Conservation (phyloP, 2,113 vertebrate species). For the Aegithalos caudatus region DNA sequence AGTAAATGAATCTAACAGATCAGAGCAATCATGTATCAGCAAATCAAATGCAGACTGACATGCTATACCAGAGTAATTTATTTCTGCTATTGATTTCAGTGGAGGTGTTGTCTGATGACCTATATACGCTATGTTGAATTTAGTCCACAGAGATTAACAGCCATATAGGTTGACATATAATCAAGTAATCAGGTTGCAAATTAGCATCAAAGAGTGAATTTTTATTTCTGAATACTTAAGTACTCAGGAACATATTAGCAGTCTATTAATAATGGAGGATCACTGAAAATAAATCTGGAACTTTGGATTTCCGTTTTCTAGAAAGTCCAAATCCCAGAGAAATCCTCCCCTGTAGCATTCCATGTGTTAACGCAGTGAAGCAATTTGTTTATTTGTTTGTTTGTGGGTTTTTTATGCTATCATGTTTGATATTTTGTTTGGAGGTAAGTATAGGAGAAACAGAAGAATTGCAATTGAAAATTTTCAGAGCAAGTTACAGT, state of each 20-base stretch:
- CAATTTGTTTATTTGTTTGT: background rate
- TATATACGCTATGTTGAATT: background rate
- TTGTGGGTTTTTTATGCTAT: background rate
- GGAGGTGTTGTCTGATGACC: conserved; percentile 3
- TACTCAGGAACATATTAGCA: background rate
- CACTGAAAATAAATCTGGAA: background rate
- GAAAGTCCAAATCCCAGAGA: background rate
- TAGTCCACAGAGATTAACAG: background rate
- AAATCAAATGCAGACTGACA: conserved; percentile 39
- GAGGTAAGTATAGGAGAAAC: background rate
- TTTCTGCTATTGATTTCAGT: conserved; percentile 37
- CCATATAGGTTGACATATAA: background rate
- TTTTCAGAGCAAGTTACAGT: background rate
- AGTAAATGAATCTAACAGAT: conserved; percentile 35
- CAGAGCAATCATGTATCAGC: conserved; percentile 19
- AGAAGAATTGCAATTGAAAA: background rate
- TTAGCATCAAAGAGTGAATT: background rate
- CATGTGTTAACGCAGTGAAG: background rate
- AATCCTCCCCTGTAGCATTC: background rate
- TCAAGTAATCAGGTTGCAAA: background rate
- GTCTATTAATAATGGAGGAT: background rate
- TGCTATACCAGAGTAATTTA: background rate
- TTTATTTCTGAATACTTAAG: background rate
- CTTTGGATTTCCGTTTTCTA: background rate
- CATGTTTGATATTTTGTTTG: background rate